Evolutionary conservation across 2,113 vertebrate genomes (phyloP).

Genomic region (Hylia prasina): DNA sequence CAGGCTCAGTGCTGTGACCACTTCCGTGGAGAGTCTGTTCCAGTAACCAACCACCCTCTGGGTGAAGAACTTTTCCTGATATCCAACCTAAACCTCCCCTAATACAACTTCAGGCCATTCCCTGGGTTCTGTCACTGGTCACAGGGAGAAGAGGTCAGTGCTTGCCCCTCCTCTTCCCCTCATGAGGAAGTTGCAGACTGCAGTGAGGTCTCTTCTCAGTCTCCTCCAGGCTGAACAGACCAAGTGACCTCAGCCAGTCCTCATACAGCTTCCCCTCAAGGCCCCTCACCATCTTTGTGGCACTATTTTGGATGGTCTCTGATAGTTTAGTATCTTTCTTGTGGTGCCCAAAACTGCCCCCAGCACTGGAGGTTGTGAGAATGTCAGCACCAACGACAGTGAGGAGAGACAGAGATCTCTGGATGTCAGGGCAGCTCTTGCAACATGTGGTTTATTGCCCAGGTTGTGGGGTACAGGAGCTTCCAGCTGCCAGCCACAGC

Average conservation of each 20-base stretch:
- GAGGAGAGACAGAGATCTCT: no score
- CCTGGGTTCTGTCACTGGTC: not conserved
- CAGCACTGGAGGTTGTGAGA: not conserved
- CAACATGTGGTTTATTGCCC: no score
- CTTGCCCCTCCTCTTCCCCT: not conserved
- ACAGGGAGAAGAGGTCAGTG: not conserved
- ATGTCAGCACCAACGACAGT: no score
- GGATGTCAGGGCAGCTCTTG: no score
- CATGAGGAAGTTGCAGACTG: not conserved
- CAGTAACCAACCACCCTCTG: rapidly evolving
- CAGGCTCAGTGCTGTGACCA: not conserved
- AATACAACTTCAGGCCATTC: not conserved
- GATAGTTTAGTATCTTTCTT: not conserved
- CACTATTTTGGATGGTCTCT: not conserved
- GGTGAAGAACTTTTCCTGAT: not conserved
- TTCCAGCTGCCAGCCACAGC: no score
- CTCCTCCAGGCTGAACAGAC: not conserved
- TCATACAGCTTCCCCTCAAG: not conserved
- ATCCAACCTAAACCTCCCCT: not conserved
- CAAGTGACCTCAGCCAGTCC: not conserved
- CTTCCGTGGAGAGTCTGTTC: not conserved
- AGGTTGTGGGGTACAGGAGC: no score
- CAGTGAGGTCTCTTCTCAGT: not conserved
- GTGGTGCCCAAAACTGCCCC: not conserved
- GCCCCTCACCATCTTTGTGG: not conserved